These are phyloP conservation scores for Cacoxenus indagator DNA, from an alignment of 2,888 invertebrate genomes.

Conservation along the genomic window DNA sequence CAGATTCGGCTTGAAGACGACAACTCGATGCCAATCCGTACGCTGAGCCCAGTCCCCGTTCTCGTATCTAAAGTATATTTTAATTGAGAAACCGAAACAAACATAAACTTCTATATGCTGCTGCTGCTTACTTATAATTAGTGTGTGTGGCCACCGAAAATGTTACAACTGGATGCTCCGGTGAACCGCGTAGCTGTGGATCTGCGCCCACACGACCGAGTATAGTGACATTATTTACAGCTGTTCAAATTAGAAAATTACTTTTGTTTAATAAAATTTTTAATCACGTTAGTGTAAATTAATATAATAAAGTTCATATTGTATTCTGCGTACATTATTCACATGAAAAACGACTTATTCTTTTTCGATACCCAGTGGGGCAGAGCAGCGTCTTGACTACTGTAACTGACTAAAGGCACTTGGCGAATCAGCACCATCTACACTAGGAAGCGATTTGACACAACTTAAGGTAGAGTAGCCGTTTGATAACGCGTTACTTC, in stretches of 20 bases:
- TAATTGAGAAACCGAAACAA: too few species aligned
- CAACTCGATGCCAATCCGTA: constrained; percentile 93
- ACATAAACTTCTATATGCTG: not conserved
- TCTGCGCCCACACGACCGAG: constrained; percentile 91
- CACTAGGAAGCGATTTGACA: too few species aligned
- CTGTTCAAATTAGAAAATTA: constrained; percentile 68
- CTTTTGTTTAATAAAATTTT: not conserved
- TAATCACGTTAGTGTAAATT: too few species aligned
- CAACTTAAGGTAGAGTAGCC: too few species aligned
- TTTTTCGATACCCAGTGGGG: too few species aligned
- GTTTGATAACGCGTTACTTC: too few species aligned
- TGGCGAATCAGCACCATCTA: too few species aligned
- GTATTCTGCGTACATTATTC: too few species aligned
- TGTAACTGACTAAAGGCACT: too few species aligned
- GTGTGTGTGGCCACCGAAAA: constrained; percentile 93
- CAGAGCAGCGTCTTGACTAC: too few species aligned
- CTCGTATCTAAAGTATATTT: constrained; percentile 73
- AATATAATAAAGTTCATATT: not conserved
- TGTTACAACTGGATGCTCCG: constrained; percentile 86
- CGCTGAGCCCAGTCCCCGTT: constrained; percentile 85
- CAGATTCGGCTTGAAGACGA: constrained; percentile 87
- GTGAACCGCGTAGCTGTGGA: constrained; percentile 86
- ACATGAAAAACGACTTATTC: too few species aligned
- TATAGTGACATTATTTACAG: constrained; percentile 86
- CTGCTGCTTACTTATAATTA: constrained; percentile 77